Evolutionary conservation across 1,140 invertebrate species (phyloP).

Genomic region (Andrena cerasifolii): DNA sequence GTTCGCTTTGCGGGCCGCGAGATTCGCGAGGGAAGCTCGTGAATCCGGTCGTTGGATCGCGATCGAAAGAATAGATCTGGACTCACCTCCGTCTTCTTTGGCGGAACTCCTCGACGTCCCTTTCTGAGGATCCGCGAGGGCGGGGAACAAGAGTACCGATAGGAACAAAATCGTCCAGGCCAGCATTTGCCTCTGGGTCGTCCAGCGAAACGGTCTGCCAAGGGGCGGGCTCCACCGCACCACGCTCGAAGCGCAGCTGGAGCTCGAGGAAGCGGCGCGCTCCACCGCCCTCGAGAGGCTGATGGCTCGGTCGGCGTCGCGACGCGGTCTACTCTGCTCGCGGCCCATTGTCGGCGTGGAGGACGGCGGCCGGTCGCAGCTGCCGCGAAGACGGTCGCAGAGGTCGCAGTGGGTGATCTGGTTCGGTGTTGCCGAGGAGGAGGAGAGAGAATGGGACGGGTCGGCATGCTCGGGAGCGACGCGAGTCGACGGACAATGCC

Average conservation of each 20-base stretch:
- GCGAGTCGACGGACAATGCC: constrained; percentile 10
- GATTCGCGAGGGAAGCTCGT: too few species aligned
- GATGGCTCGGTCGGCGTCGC: not conserved
- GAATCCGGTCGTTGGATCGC: too few species aligned
- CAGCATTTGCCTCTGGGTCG: constrained; percentile 30
- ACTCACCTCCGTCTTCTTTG: constrained; percentile 55
- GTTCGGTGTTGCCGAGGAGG: not conserved
- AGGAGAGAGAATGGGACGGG: not conserved
- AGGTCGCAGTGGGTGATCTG: constrained; percentile 30
- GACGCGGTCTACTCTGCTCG: constrained; percentile 3
- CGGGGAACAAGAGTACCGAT: constrained; percentile 57
- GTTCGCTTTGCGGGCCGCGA: too few species aligned
- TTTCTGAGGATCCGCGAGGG: constrained; percentile 27
- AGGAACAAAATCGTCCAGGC: constrained; percentile 64
- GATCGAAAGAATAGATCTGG: too few species aligned
- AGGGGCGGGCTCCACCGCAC: constrained; percentile 69
- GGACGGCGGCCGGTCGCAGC: not conserved
- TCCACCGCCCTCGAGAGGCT: not conserved
- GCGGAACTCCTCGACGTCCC: not conserved
- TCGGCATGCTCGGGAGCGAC: constrained; percentile 5
- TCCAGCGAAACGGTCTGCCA: constrained; percentile 20
- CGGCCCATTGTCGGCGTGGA: not conserved
- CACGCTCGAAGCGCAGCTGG: constrained; percentile 71
- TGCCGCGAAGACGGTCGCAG: constrained; percentile 53
- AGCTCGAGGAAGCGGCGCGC: too few species aligned